Percentiles rank a stretch among this genome's conserved stretches.
Evolutionary conservation across 1,140 invertebrate species (phyloP).

Genomic region (Calliphora vicina): DNA sequence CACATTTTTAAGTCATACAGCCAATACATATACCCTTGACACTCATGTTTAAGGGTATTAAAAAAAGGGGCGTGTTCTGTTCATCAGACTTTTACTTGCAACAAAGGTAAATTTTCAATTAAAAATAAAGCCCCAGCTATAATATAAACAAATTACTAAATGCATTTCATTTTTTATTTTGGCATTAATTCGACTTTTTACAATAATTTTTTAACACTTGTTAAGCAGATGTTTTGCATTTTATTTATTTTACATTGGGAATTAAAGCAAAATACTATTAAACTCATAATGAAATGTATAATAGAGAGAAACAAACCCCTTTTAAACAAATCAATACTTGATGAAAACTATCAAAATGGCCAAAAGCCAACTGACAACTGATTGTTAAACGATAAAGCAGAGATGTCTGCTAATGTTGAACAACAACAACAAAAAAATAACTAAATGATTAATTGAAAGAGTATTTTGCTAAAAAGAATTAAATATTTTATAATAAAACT

Average conservation of each 20-base stretch:
- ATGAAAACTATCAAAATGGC: neutral
- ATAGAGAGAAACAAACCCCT: neutral
- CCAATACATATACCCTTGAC: too few relatives aligned
- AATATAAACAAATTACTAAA: too few relatives aligned
- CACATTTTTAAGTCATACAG: too few relatives aligned
- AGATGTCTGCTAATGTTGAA: neutral
- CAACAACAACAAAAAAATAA: neutral
- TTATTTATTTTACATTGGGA: too few relatives aligned
- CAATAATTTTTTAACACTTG: neutral
- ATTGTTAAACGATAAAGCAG: neutral
- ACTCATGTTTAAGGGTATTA: too few relatives aligned
- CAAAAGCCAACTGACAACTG: neutral
- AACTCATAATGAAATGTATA: too few relatives aligned
- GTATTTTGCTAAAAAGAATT: neutral
- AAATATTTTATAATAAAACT: neutral
- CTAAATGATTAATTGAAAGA: neutral
- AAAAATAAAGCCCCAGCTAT: too few relatives aligned
- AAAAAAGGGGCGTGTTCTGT: too few relatives aligned
- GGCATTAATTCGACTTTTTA: too few relatives aligned
- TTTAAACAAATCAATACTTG: conserved; percentile 1
- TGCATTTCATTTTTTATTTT: too few relatives aligned
- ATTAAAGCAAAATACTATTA: neutral
- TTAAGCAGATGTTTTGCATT: neutral
- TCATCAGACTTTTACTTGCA: too few relatives aligned
- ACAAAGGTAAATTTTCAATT: too few relatives aligned